phyloP scores from a whole-genome alignment of 2,113 vertebrate species.

The Gadus chalcogrammus region DNA sequence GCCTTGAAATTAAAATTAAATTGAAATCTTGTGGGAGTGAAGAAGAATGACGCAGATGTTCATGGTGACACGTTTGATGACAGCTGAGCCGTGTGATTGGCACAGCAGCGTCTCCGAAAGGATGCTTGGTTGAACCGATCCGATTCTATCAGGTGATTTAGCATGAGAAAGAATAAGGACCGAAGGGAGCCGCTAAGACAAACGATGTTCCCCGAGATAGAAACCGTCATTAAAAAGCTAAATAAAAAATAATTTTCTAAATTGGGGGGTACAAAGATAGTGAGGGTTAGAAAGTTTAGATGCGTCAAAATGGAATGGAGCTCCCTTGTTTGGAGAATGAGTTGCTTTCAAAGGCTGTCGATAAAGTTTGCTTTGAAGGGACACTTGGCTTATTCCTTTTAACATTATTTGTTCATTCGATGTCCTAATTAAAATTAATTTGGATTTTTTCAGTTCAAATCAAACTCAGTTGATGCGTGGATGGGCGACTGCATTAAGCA shows the following conservation, averaged over 20 bases:
- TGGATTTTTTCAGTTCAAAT: no score
- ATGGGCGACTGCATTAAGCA: no score
- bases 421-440: no score
- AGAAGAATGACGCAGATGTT: neutral
- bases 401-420: neutral
- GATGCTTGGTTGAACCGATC: slow-evolving; percentile 5
- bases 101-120: slow-evolving; percentile 11
- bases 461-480: no score
- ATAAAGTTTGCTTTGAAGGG: neutral
- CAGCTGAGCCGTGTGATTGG: slow-evolving; percentile 12
- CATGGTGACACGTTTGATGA: slow-evolving; percentile 25
- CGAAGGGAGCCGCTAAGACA: no score
- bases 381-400: neutral
- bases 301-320: neutral
- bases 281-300: neutral
- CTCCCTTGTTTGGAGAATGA: neutral
- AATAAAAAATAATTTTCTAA: slow-evolving; percentile 6
- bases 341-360: neutral
- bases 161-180: slow-evolving; percentile 20
- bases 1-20: slow-evolving; percentile 35
- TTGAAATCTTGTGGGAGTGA: neutral
- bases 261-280: neutral
- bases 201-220: slow-evolving; percentile 25
- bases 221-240: slow-evolving; percentile 34
- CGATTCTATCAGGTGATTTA: slow-evolving; percentile 17